phyloP scores from a whole-genome alignment of 2,797 vertebrate species.

The Scolopax bukidnonensis region DNA sequence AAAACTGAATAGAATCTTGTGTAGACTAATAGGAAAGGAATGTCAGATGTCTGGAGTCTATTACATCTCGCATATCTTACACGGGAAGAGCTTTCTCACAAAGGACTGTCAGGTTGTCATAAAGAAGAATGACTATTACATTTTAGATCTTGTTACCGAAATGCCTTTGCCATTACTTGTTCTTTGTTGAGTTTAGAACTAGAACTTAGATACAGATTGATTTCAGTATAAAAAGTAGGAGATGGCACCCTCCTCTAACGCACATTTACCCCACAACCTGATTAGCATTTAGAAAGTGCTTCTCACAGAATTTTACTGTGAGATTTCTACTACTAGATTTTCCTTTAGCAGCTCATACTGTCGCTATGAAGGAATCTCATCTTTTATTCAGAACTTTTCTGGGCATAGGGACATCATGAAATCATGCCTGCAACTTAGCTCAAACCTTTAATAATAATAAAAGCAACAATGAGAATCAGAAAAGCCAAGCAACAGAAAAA shows the following conservation, averaged over 20 bases:
- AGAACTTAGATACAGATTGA: neutral
- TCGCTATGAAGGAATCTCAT: neutral
- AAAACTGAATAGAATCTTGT: neutral
- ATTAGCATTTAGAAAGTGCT: neutral
- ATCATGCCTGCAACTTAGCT: neutral
- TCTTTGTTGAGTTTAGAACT: neutral
- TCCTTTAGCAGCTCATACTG: neutral
- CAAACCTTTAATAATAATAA: neutral
- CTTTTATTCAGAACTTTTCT: neutral
- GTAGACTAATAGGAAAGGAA: neutral
- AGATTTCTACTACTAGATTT: neutral
- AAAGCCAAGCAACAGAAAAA: neutral
- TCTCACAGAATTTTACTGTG: neutral
- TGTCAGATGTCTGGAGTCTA: neutral
- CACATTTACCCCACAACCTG: neutral
- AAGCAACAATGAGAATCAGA: neutral
- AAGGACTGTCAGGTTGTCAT: neutral
- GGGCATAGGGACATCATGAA: neutral
- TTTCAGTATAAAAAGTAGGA: neutral
- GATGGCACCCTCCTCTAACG: neutral
- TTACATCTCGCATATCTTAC: neutral
- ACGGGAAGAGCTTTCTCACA: neutral
- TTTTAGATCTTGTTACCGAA: neutral
- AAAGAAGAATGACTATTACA: neutral
- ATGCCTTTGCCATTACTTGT: neutral